Evolutionary conservation across 2,797 vertebrate genomes (phyloP).

Genomic region (Sorex maritimensis): DNA sequence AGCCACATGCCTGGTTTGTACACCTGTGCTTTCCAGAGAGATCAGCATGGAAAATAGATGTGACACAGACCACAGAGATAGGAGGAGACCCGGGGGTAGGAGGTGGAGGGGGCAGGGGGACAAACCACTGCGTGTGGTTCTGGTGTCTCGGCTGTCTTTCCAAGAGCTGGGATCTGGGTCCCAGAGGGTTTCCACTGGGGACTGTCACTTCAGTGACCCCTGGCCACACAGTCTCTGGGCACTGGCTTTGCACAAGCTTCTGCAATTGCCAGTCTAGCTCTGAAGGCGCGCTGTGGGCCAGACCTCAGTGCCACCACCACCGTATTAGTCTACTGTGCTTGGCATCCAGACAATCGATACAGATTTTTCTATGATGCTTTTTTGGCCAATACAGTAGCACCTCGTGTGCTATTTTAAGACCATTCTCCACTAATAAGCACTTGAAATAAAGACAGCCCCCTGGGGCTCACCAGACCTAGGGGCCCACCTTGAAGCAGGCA

Average conservation of each 20-base stretch:
- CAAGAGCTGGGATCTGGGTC: not conserved
- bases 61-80: not conserved
- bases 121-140: accelerated
- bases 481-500: accelerated
- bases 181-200: not conserved
- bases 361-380: not conserved
- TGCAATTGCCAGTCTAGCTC: not conserved
- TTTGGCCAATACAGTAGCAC: not conserved
- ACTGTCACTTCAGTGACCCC: too few species aligned
- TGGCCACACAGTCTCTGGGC: not conserved
- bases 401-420: not conserved
- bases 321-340: not conserved
- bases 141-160: not conserved
- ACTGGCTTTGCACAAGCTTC: accelerated
- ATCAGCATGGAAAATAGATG: not conserved
- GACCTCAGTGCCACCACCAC: not conserved
- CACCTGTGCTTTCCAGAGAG: not conserved
- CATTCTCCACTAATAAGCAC: not conserved
- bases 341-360: not conserved
- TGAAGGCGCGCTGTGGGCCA: not conserved
- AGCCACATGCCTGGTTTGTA: too few species aligned
- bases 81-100: not conserved
- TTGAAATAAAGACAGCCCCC: not conserved
- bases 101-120: accelerated
- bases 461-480: not conserved